These are phyloP conservation scores for Trachelipus rathkii DNA, from an alignment of 1,140 invertebrate species.

Conservation along the genomic window DNA sequence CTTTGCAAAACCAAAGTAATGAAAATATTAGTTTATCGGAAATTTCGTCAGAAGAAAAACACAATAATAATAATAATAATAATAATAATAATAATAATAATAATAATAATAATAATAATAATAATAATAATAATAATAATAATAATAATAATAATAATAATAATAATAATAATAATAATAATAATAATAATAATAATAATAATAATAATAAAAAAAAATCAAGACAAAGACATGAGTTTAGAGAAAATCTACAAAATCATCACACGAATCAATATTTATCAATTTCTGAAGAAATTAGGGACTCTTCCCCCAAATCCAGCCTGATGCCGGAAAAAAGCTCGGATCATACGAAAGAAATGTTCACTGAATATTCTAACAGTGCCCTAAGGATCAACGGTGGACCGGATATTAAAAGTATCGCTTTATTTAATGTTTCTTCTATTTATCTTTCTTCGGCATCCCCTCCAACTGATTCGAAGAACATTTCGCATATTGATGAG, in stretches of 20 bases:
- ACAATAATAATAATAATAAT: too few relatives aligned
- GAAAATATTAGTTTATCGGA: too few relatives aligned
- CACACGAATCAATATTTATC: not conserved
- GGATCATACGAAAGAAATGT: not conserved
- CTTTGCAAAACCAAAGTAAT: too few relatives aligned
- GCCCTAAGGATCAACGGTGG: not conserved
- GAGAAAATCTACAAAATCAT: not conserved
- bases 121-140: too few relatives aligned
- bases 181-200: too few relatives aligned
- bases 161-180: too few relatives aligned
- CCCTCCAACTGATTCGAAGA: not conserved
- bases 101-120: too few relatives aligned
- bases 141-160: too few relatives aligned
- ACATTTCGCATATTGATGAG: slow-evolving; percentile 1
- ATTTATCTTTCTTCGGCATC: slow-evolving; percentile 2
- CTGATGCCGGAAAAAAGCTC: not conserved
- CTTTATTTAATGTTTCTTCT: not conserved
- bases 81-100: too few relatives aligned
- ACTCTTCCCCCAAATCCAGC: not conserved
- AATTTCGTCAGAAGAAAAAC: too few relatives aligned
- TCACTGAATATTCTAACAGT: slow-evolving; percentile 4
- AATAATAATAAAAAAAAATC: not conserved
- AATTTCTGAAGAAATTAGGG: not conserved
- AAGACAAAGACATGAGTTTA: not conserved
- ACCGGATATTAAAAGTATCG: not conserved